Percentiles rank a stretch among this genome's conserved stretches.
phyloP scores from a whole-genome alignment of 2,797 vertebrate genomes.

The Coilia nasus region DNA sequence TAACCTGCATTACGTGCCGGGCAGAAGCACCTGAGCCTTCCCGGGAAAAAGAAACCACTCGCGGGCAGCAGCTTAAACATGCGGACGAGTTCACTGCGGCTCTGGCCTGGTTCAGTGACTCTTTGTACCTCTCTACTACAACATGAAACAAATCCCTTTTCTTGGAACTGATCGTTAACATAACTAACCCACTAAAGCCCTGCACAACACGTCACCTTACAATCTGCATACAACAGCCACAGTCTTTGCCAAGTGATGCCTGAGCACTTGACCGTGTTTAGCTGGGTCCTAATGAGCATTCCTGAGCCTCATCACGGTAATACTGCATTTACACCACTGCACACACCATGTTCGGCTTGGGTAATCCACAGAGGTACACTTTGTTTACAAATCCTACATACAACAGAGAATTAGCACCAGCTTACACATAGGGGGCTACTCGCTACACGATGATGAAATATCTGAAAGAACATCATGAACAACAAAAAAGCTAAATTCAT shows the following conservation, averaged over 20 bases:
- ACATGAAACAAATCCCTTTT: neutral
- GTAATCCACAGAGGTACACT: neutral
- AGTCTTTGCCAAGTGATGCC: neutral
- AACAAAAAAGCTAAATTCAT: neutral
- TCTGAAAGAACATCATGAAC: neutral
- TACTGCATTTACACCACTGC: neutral
- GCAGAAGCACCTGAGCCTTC: neutral
- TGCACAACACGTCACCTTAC: neutral
- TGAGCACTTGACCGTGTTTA: neutral
- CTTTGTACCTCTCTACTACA: neutral
- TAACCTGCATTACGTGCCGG: neutral
- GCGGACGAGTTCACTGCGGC: neutral
- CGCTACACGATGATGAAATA: neutral
- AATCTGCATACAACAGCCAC: neutral
- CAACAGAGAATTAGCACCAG: neutral
- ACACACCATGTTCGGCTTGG: neutral
- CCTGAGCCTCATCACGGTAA: neutral
- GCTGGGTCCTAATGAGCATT: neutral
- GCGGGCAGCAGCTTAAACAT: neutral
- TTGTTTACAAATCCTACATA: constrained; percentile 7
- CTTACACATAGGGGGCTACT: neutral
- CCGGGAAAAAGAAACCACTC: neutral
- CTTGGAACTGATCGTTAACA: neutral
- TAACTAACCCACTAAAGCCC: neutral
- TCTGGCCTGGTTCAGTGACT: neutral